phyloP scores from a whole-genome alignment of 1,140 invertebrate species.

The Saccostrea echinata region DNA sequence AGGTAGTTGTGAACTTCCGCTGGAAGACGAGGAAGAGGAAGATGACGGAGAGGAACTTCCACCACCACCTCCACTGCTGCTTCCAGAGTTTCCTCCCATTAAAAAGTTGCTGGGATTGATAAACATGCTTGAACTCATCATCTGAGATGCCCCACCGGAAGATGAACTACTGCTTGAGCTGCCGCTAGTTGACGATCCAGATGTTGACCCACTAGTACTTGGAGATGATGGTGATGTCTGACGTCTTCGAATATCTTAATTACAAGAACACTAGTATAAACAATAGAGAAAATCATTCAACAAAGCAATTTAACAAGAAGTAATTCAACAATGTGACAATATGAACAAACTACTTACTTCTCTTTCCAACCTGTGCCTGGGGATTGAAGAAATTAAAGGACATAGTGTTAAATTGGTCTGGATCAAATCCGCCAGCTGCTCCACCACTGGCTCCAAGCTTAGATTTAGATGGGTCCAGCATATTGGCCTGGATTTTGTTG shows the following conservation, averaged over 20 bases:
- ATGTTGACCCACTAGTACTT: not conserved
- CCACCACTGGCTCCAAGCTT: slow-evolving; percentile 43
- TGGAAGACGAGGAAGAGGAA: not conserved
- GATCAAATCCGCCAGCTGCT: slow-evolving; percentile 46
- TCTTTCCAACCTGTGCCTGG: slow-evolving; percentile 11
- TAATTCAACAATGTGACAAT: not conserved
- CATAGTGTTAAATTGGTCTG: slow-evolving; percentile 45
- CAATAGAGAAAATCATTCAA: not conserved
- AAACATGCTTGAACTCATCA: slow-evolving; percentile 34
- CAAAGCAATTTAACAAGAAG: not conserved
- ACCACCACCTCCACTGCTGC: slow-evolving; percentile 20
- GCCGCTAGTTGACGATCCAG: not conserved
- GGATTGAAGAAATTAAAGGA: slow-evolving; percentile 45
- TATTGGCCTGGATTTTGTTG: slow-evolving; percentile 47
- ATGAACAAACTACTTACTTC: slow-evolving; percentile 4
- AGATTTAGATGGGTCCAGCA: slow-evolving; percentile 42
- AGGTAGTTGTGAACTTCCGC: not conserved
- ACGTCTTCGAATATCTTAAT: slow-evolving; percentile 16
- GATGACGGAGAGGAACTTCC: not conserved
- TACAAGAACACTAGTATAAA: not conserved
- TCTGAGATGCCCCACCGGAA: slow-evolving; percentile 15
- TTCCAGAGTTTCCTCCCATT: slow-evolving; percentile 24
- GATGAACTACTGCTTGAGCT: slow-evolving; percentile 24
- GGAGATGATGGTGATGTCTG: not conserved
- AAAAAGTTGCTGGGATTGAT: slow-evolving; percentile 18